Percentiles rank a stretch among this genome's conserved stretches.
Conservation (phyloP, 2,797 vertebrate genomes). For the Enteromius afrohamiltoni region DNA sequence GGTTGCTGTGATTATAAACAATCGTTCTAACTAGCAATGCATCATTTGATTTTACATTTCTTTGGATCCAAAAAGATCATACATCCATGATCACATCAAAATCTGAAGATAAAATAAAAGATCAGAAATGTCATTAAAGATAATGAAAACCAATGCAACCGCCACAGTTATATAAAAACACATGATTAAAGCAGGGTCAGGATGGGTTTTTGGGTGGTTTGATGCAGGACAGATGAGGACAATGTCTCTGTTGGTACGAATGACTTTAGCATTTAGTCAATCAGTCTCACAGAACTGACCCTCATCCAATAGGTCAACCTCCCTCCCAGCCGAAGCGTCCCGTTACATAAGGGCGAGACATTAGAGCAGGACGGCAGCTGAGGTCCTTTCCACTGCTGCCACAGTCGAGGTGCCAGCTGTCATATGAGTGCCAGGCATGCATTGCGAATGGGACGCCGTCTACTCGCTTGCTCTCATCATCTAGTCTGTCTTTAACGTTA, state of each 20-base stretch:
- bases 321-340: not conserved
- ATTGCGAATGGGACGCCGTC: not conserved
- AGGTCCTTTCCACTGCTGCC: constrained; percentile 32
- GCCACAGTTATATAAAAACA: constrained; percentile 8
- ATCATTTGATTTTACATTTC: not conserved
- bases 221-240: constrained; percentile 23
- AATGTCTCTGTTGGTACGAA: not conserved
- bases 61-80: not conserved
- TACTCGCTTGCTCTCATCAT: not conserved
- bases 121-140: constrained; percentile 7
- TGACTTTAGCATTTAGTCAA: constrained; percentile 15
- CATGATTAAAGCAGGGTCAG: constrained; percentile 21
- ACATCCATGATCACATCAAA: not conserved
- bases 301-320: not conserved
- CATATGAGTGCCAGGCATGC: constrained; percentile 23
- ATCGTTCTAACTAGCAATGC: not conserved
- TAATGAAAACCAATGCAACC: constrained; percentile 13
- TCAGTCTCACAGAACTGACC: not conserved
- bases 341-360: constrained; percentile 20
- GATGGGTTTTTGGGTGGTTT: not conserved
- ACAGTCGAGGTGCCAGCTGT: constrained; percentile 23
- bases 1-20: not conserved
- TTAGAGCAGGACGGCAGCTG: constrained; percentile 16
- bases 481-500: constrained; percentile 1
- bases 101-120: constrained; percentile 5